phyloP scores from a whole-genome alignment of 2,113 vertebrate species.

The Cryptotis parvus region DNA sequence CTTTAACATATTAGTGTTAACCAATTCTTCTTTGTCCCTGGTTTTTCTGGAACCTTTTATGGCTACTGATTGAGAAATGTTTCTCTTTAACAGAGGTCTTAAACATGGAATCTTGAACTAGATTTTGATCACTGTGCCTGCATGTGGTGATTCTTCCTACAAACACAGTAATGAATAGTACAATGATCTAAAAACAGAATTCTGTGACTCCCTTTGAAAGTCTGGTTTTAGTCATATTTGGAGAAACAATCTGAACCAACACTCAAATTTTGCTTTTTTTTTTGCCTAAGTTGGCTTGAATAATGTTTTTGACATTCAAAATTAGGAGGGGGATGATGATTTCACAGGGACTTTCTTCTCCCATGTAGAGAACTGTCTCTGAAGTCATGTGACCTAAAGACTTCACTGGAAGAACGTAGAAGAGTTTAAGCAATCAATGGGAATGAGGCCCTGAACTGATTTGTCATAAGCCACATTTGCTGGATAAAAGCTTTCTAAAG shows the following conservation, averaged over 20 bases:
- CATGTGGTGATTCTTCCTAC: not conserved
- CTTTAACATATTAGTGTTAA: not conserved
- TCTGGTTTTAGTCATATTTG: not conserved
- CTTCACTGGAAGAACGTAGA: not conserved
- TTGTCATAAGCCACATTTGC: not conserved
- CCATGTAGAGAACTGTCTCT: not conserved
- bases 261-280: not conserved
- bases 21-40: not conserved
- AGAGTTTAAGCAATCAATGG: not conserved
- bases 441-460: not conserved
- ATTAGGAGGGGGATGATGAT: not conserved
- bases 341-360: not conserved
- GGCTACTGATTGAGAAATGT: not conserved
- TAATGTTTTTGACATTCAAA: not conserved
- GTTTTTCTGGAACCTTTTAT: not conserved
- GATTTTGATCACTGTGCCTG: not conserved
- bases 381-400: conserved; percentile 16
- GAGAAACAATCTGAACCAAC: not conserved
- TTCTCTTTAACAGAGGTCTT: not conserved
- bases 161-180: not conserved
- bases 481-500: not conserved
- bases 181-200: not conserved
- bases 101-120: not conserved
- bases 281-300: not conserved
- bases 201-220: not conserved